phyloP scores from a whole-genome alignment of 2,888 invertebrate genomes.

The Drosophila helvetica region DNA sequence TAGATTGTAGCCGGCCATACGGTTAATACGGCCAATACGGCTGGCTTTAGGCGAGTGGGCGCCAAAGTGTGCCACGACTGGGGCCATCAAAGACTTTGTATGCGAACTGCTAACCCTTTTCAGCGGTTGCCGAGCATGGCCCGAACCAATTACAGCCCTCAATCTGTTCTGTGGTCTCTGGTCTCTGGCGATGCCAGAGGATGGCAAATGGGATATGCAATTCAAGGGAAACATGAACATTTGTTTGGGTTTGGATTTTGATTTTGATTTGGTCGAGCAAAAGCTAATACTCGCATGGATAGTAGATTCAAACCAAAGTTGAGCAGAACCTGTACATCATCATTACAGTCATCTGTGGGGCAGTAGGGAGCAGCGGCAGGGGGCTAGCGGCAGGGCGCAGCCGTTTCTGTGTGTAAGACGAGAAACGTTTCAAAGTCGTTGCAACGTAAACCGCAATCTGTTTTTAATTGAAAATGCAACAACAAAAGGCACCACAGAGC shows the following conservation, averaged over 20 bases:
- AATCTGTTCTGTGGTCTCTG: neutral
- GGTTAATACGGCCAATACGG: too few species aligned
- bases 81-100: too few species aligned
- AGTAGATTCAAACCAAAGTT: neutral
- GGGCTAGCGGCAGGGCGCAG: neutral
- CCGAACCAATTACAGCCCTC: constrained; percentile 23
- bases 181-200: neutral
- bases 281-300: too few species aligned
- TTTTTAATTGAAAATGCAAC: constrained; percentile 65
- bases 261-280: neutral
- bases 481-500: constrained; percentile 2
- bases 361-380: neutral
- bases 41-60: constrained; percentile 13
- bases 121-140: constrained; percentile 6
- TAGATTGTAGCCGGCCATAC: constrained; percentile 17
- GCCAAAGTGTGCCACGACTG: constrained; percentile 35
- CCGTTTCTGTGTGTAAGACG: constrained; percentile 57
- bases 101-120: neutral
- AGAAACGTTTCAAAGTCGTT: constrained; percentile 75
- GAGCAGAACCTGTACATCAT: constrained; percentile 5
- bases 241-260: too few species aligned
- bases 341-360: neutral
- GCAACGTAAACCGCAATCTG: constrained; percentile 66
- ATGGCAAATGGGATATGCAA: too few species aligned
- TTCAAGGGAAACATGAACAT: too few species aligned